Conservation (phyloP, 2,797 vertebrate species). For the Aratinga solstitialis region DNA sequence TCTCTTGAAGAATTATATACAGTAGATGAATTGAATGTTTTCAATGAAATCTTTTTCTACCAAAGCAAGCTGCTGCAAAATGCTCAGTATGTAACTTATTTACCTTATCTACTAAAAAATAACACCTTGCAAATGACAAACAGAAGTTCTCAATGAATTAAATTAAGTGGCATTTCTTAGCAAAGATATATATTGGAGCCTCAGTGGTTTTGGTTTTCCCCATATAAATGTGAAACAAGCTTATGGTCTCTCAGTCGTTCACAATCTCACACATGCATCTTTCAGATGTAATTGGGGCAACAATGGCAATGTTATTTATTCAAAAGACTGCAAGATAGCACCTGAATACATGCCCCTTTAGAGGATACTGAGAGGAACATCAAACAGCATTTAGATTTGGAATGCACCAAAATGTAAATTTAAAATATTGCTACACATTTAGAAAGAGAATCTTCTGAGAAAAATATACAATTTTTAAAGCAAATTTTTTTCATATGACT, state of each 20-base stretch:
- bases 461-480: not conserved
- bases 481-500: not conserved
- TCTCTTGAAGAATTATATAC: not conserved
- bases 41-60: not conserved
- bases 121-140: not conserved
- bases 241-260: not conserved
- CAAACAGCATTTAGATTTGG: not conserved
- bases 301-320: not conserved
- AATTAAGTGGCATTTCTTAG: not conserved
- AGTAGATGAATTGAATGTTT: not conserved
- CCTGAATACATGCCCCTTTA: constrained; percentile 10
- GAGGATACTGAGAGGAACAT: not conserved
- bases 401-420: not conserved
- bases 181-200: not conserved
- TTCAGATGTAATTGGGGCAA: constrained; percentile 19
- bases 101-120: not conserved
- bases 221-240: not conserved
- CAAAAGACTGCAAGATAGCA: not conserved
- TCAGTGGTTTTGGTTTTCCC: not conserved
- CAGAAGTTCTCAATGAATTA: not conserved
- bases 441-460: not conserved
- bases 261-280: constrained; percentile 28
- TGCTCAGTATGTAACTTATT: not conserved
- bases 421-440: not conserved
- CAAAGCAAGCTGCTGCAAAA: not conserved